These are phyloP conservation scores for Sebastes fasciatus DNA, from an alignment of 2,113 vertebrate species.

Conservation along the genomic window DNA sequence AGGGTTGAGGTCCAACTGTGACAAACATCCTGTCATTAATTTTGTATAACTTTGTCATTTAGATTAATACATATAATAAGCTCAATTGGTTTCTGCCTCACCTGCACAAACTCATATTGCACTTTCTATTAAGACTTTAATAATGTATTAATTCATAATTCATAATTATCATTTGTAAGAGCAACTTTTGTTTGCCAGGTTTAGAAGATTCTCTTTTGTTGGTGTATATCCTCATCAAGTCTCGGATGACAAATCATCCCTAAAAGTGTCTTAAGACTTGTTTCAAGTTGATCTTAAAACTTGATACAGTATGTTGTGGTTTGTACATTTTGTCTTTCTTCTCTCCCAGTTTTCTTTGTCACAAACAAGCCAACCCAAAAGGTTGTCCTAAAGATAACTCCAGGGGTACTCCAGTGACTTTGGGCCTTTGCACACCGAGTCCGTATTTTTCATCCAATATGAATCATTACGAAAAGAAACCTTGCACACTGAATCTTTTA, in stretches of 20 bases:
- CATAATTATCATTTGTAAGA: not conserved
- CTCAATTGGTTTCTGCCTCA: not conserved
- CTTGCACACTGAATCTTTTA: too few species aligned
- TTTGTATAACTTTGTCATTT: not conserved
- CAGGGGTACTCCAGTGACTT: too few species aligned
- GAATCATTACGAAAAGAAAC: too few species aligned
- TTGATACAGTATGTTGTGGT: too few species aligned
- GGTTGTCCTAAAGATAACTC: too few species aligned
- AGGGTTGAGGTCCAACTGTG: not conserved
- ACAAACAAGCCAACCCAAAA: too few species aligned
- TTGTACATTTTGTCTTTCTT: too few species aligned
- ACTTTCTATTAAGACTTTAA: not conserved
- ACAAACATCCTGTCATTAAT: not conserved
- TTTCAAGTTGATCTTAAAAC: too few species aligned
- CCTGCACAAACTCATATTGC: not conserved
- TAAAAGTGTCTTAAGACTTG: too few species aligned
- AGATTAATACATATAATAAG: not conserved
- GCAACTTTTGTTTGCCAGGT: not conserved
- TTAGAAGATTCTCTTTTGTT: not conserved
- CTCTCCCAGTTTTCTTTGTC: too few species aligned
- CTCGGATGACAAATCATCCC: not conserved
- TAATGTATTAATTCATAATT: not conserved
- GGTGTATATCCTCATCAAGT: not conserved
- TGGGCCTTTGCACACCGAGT: too few species aligned
- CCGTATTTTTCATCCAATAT: too few species aligned